These are phyloP conservation scores for Lysandra bellargus DNA, from an alignment of 2,888 invertebrate species.

Conservation along the genomic window DNA sequence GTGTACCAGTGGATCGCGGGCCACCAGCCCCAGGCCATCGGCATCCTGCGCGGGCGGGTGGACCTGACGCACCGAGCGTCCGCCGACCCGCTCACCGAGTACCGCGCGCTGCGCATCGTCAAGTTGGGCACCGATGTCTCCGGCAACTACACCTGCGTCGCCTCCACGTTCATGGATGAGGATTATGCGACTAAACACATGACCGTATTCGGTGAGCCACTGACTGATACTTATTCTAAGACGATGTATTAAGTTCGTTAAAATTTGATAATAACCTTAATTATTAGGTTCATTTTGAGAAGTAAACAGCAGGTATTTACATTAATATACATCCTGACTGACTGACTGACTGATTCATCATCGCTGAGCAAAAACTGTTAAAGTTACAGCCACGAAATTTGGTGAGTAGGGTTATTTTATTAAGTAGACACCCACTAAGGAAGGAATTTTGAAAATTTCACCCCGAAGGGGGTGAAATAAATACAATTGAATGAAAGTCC, in stretches of 20 bases:
- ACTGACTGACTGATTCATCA: too few species aligned
- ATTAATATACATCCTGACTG: too few species aligned
- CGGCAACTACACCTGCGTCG: constrained; percentile 87
- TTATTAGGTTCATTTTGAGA: too few species aligned
- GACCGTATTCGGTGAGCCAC: constrained; percentile 84
- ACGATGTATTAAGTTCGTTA: background rate
- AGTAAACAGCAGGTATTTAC: too few species aligned
- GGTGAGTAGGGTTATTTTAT: too few species aligned
- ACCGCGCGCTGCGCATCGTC: constrained; percentile 86
- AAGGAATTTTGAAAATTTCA: too few species aligned
- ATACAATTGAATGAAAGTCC: too few species aligned
- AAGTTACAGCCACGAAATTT: too few species aligned
- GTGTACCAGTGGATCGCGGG: constrained; percentile 90
- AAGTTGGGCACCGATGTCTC: constrained; percentile 86
- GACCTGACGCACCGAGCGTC: constrained; percentile 85
- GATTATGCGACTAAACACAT: constrained; percentile 83
- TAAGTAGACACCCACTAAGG: too few species aligned
- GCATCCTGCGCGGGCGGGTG: constrained; percentile 75
- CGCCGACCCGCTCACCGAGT: constrained; percentile 83
- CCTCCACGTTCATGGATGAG: constrained; percentile 85
- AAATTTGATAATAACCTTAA: background rate
- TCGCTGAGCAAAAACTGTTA: too few species aligned
- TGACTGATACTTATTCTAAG: background rate
- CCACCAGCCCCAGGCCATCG: constrained; percentile 83
- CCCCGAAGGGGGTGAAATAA: too few species aligned